Conservation (phyloP, 2,113 vertebrate genomes). For the Anhinga rufa region DNA sequence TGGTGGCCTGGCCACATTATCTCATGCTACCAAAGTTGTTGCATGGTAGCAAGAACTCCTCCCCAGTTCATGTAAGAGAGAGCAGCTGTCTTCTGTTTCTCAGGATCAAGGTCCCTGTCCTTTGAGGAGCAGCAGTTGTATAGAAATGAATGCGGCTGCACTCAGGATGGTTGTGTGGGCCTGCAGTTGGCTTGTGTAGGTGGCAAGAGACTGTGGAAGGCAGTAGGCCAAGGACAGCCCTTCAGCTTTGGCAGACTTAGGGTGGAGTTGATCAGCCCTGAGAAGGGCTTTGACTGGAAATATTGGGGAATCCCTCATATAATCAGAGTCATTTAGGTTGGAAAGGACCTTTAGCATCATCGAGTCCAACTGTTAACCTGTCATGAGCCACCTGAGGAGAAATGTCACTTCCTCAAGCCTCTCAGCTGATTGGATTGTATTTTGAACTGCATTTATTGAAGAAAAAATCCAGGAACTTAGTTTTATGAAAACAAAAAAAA, state of each 20-base stretch:
- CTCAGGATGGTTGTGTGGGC: background rate
- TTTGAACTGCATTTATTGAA: background rate
- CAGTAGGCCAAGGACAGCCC: background rate
- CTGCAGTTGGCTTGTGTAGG: background rate
- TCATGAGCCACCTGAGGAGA: background rate
- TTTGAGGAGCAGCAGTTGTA: background rate
- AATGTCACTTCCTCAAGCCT: background rate
- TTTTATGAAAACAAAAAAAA: background rate
- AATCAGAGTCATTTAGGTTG: too few species aligned
- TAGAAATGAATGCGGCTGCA: background rate
- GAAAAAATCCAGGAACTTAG: background rate
- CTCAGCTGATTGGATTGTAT: background rate
- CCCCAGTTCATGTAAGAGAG: background rate
- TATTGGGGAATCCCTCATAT: background rate
- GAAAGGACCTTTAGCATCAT: too few species aligned
- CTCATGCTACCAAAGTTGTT: background rate
- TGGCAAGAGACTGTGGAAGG: background rate
- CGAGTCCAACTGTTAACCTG: too few species aligned
- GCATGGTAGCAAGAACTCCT: background rate
- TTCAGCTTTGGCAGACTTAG: background rate
- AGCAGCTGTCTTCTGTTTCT: background rate
- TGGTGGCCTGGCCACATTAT: background rate
- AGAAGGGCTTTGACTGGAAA: background rate
- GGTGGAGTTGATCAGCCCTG: background rate
- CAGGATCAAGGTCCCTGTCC: background rate